Conservation (phyloP, 1,140 invertebrate species). For the Ips typographus region DNA sequence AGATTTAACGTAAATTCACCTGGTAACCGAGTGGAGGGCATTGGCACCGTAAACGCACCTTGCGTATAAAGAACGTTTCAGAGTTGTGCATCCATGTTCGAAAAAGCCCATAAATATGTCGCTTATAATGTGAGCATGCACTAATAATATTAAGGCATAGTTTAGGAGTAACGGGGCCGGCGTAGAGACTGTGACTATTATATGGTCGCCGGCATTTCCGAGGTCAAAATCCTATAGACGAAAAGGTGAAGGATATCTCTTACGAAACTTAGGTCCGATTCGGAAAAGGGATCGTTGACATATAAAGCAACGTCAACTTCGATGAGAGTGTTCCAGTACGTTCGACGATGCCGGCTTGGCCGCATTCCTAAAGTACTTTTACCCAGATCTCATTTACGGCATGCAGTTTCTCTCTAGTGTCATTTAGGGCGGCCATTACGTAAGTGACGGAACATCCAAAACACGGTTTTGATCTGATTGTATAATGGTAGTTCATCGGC, state of each 20-base stretch:
- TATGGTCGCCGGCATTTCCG: constrained; percentile 13
- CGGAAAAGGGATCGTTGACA: too few species aligned
- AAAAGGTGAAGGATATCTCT: background rate
- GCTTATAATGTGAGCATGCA: constrained; percentile 22
- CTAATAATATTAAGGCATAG: constrained; percentile 26
- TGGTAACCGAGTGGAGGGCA: constrained; percentile 10
- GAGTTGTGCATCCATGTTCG: constrained; percentile 12
- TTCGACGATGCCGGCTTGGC: too few species aligned
- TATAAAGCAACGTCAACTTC: too few species aligned
- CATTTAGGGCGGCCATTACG: too few species aligned
- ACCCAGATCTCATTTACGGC: too few species aligned
- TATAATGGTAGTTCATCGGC: constrained; percentile 24
- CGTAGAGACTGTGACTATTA: constrained; percentile 11
- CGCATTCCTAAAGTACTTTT: too few species aligned
- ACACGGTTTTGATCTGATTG: too few species aligned
- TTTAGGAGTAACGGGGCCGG: constrained; percentile 19
- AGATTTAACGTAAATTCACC: background rate
- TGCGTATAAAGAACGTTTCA: constrained; percentile 13
- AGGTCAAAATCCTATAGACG: constrained; percentile 27
- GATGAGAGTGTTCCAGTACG: too few species aligned
- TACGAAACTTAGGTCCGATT: too few species aligned
- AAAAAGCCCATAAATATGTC: constrained; percentile 13
- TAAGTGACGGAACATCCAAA: background rate
- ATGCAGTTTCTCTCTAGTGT: too few species aligned
- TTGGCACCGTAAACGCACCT: constrained; percentile 15